phyloP scores from a whole-genome alignment of 2,113 vertebrate genomes.

The Carassius auratus region DNA sequence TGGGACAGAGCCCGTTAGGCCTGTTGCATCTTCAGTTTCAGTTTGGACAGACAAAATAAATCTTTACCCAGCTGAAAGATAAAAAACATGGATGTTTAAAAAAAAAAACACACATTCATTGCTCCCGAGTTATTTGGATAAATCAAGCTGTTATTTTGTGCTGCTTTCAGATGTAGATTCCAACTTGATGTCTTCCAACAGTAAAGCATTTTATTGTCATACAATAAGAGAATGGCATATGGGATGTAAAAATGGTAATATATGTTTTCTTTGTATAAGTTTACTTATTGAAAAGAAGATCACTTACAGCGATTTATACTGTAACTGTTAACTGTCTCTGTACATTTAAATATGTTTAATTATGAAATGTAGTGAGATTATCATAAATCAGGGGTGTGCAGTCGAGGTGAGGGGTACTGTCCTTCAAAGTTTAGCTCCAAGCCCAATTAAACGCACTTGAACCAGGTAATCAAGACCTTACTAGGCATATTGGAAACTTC shows the following conservation, averaged over 20 bases:
- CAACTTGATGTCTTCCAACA: neutral
- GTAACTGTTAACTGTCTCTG: neutral
- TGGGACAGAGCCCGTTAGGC: neutral
- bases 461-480: too few relatives aligned
- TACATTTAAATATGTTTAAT: neutral
- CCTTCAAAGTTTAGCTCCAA: too few relatives aligned
- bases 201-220: neutral
- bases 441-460: too few relatives aligned
- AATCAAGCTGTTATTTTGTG: neutral
- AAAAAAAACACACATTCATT: neutral
- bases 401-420: too few relatives aligned
- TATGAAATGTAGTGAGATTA: neutral
- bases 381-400: neutral
- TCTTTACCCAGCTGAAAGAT: neutral
- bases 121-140: too few relatives aligned
- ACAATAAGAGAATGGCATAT: neutral
- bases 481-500: too few relatives aligned
- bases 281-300: neutral
- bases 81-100: neutral
- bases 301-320: neutral
- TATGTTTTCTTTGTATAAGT: neutral
- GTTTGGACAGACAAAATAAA: neutral
- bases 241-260: neutral
- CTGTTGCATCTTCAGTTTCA: neutral
- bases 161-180: neutral